Evolutionary conservation across 2,888 invertebrate species (phyloP).

Genomic region (Drosophila austrosaltans): DNA sequence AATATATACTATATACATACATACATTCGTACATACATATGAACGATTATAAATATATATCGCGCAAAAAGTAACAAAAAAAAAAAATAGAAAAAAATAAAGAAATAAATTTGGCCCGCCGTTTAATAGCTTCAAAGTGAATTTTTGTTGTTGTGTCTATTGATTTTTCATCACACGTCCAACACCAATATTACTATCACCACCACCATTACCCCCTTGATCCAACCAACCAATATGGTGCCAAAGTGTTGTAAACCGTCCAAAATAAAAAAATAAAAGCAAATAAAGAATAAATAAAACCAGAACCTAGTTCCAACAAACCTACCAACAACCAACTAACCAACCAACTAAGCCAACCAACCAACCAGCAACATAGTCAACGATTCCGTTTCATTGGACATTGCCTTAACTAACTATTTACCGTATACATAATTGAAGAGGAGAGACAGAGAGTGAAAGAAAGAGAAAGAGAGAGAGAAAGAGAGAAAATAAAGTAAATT

Average conservation of each 20-base stretch:
- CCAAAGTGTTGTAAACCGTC: conserved; percentile 72
- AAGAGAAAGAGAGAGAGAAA: neutral
- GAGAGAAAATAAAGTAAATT: conserved; percentile 11
- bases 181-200: neutral
- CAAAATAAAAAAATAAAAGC: conserved; percentile 41
- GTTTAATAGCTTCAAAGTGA: conserved; percentile 46
- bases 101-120: neutral
- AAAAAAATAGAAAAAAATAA: neutral
- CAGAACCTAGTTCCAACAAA: conserved; percentile 66
- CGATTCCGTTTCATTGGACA: conserved; percentile 73
- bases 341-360: conserved; percentile 28
- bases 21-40: conserved; percentile 12
- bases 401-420: conserved; percentile 62
- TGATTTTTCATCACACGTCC: conserved; percentile 54
- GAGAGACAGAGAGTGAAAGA: neutral
- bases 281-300: conserved; percentile 20
- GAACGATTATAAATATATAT: conserved; percentile 51
- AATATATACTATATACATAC: conserved; percentile 23
- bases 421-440: conserved; percentile 41
- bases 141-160: conserved; percentile 44
- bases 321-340: conserved; percentile 23
- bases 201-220: conserved; percentile 3
- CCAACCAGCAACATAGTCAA: conserved; percentile 22
- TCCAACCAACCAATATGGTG: conserved; percentile 42
- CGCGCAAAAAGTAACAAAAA: conserved; percentile 40